Evolutionary conservation across 2,888 invertebrate species (phyloP).

Genomic region (Sympetrum striolatum): DNA sequence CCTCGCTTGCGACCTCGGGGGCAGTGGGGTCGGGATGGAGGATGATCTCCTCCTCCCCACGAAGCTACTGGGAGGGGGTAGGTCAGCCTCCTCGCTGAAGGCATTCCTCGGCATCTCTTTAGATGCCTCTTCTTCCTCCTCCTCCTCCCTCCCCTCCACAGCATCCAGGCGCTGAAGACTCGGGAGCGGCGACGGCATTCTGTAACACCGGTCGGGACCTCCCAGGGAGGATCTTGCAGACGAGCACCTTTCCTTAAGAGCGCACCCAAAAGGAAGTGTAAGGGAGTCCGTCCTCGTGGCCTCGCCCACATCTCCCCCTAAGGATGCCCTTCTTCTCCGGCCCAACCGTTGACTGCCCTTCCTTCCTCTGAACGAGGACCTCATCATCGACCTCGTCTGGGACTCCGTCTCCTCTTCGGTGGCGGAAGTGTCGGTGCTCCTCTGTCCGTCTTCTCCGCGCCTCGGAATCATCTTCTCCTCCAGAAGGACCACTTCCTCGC

Average conservation of each 20-base stretch:
- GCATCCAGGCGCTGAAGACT: constrained; percentile 24
- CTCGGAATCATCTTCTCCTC: constrained; percentile 38
- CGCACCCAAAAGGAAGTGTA: neutral
- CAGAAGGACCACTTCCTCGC: constrained; percentile 30
- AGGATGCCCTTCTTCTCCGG: neutral
- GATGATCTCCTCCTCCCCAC: neutral
- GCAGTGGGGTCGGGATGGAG: constrained; percentile 16
- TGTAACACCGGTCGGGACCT: constrained; percentile 9
- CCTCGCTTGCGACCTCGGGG: constrained; percentile 14
- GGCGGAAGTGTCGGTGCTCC: constrained; percentile 7
- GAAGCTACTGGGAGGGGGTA: neutral
- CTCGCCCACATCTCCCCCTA: neutral
- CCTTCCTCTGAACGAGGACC: constrained; percentile 27
- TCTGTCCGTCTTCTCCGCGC: neutral
- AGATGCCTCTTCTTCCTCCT: constrained; percentile 5
- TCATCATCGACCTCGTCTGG: neutral
- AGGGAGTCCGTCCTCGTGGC: neutral
- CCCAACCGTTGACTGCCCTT: constrained; percentile 16
- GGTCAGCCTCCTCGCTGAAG: constrained; percentile 6
- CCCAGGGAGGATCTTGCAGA: constrained; percentile 6
- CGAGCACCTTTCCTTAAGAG: constrained; percentile 20
- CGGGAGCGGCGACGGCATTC: neutral
- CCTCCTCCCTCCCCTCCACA: constrained; percentile 11
- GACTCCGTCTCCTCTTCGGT: neutral
- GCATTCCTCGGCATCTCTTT: neutral